A percentile compares a stretch with the other conserved stretches of the same genome.
phyloP scores from a whole-genome alignment of 1,140 invertebrate species.

The Anastrepha obliqua region DNA sequence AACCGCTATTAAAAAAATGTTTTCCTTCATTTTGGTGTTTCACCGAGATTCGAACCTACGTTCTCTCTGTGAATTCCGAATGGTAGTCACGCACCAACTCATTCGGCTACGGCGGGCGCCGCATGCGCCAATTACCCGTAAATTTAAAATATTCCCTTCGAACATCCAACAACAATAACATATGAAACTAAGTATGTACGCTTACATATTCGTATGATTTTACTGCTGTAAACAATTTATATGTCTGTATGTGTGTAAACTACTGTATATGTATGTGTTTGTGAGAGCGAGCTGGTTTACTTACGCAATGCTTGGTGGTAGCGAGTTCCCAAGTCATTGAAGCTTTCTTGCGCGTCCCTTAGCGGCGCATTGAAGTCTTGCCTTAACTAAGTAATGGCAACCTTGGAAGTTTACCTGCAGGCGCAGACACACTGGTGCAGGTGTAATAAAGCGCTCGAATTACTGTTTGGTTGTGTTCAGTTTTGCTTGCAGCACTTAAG shows the following conservation, averaged over 20 bases:
- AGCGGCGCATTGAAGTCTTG: not conserved
- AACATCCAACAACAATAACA: too few species aligned
- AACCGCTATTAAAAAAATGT: too few species aligned
- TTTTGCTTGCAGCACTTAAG: not conserved
- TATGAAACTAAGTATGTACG: not conserved
- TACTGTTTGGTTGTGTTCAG: not conserved
- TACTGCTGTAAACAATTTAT: too few species aligned
- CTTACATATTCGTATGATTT: not conserved
- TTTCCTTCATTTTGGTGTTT: too few species aligned
- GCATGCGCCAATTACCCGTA: constrained; percentile 26
- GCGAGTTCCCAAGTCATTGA: not conserved
- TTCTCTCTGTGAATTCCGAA: too few species aligned
- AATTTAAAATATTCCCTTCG: not conserved
- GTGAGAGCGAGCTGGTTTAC: not conserved
- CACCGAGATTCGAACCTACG: too few species aligned
- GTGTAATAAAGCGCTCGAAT: constrained; percentile 2
- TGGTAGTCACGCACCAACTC: too few species aligned
- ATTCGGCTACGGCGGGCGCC: too few species aligned
- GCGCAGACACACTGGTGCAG: not conserved
- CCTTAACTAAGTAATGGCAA: constrained; percentile 3
- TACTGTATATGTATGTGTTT: too few species aligned
- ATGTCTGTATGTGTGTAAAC: too few species aligned
- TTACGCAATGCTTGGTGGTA: not conserved
- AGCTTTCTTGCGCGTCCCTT: not conserved
- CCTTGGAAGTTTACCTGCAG: not conserved